phyloP scores from a whole-genome alignment of 1,140 invertebrate genomes.

The Polyergus mexicanus region DNA sequence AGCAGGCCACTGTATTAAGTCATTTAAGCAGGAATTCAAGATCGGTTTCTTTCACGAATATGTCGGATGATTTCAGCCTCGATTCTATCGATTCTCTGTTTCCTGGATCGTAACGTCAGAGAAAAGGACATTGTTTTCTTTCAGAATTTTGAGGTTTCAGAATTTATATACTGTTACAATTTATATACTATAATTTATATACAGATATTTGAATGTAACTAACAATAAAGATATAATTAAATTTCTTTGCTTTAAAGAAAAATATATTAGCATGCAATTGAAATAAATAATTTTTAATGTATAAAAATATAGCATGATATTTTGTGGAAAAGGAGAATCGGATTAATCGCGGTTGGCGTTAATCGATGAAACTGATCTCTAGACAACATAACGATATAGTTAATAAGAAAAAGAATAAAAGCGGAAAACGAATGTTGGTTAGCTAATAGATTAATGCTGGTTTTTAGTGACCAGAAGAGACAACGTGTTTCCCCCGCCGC shows the following conservation, averaged over 20 bases:
- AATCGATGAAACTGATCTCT: constrained; percentile 37
- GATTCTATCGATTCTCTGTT: constrained; percentile 15
- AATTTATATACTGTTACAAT: neutral
- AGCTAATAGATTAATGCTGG: constrained; percentile 19
- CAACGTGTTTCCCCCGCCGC: constrained; percentile 45
- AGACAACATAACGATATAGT: constrained; percentile 51
- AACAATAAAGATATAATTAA: neutral
- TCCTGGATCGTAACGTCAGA: neutral
- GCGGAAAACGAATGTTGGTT: constrained; percentile 44
- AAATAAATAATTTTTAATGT: neutral
- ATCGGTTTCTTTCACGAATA: constrained; percentile 25
- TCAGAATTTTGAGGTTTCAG: neutral
- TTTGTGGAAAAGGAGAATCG: constrained; percentile 6
- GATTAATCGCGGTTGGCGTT: constrained; percentile 9
- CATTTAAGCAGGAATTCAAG: constrained; percentile 46
- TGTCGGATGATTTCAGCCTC: neutral
- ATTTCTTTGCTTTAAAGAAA: neutral
- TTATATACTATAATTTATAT: neutral
- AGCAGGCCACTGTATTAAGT: constrained; percentile 63
- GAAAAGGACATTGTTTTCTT: neutral
- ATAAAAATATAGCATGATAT: neutral
- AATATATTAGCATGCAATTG: neutral
- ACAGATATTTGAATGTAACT: neutral
- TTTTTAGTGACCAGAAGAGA: constrained; percentile 33
- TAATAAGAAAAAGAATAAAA: constrained; percentile 25